Conservation (phyloP, 1,140 invertebrate species). For the Ceratina calcarata region DNA sequence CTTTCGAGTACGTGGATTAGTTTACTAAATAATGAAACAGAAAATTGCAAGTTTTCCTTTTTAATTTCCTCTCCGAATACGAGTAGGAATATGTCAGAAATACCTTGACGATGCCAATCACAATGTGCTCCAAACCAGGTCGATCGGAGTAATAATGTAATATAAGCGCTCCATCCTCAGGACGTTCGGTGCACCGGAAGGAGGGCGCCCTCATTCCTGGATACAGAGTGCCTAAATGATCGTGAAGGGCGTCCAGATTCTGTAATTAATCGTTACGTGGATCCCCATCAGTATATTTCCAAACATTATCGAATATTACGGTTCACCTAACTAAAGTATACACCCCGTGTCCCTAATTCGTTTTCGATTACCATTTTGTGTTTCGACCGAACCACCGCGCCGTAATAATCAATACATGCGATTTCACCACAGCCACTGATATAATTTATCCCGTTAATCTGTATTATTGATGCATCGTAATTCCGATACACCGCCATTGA, state of each 20-base stretch:
- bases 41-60: too few species aligned
- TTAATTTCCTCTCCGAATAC: too few species aligned
- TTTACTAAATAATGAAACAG: too few species aligned
- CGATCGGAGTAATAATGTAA: conserved; percentile 96
- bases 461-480: not conserved
- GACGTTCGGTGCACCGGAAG: conserved; percentile 92
- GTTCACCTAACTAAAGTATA: not conserved
- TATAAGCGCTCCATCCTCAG: conserved; percentile 91
- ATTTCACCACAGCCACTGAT: not conserved
- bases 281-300: not conserved
- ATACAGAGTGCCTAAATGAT: conserved; percentile 94
- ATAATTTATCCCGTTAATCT: not conserved
- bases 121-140: conserved; percentile 95
- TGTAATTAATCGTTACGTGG: conserved; percentile 72
- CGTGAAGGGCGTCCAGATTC: conserved; percentile 96
- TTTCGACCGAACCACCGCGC: not conserved
- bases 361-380: conserved; percentile 2
- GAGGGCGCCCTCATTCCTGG: conserved; percentile 96
- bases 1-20: too few species aligned
- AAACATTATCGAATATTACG: not conserved
- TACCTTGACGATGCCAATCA: conserved; percentile 97
- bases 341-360: not conserved
- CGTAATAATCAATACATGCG: not conserved
- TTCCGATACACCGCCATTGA: not conserved
- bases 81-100: conserved; percentile 6